Base-by-base conservation (phyloP, 2,888 invertebrate species). In the Idaea dimidiata region DNA sequence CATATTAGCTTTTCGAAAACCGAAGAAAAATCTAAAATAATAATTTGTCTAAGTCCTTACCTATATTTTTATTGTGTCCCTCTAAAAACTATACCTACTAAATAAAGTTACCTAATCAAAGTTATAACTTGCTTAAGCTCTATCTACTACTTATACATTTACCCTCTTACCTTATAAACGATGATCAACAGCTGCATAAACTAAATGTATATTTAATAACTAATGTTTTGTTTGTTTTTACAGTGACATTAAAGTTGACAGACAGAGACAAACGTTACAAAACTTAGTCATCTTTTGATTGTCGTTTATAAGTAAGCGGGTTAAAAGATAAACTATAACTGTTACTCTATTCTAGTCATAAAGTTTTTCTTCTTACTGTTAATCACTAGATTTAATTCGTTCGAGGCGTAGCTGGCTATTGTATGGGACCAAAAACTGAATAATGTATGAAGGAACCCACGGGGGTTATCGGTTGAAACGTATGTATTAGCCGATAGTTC, bases 341-440 rank as follows among this genome's bases (percentile, higher is more conserved):
- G 58, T 65, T 63, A 64, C 61, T 63, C 56, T 67, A 58, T 17
- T 60, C 64, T 70, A 68, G 65, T 54, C 54, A 60, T 63, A 61
- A 54, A 59, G 60, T 59, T 71, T 69, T 57, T 66, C 62, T 62
- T 62, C 69, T 73, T 76, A 77, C 69, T 75, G 69, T 76, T 80
- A 78, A 70, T 75, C 74, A 72, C 72, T 75, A 75, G 75, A 63
- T 63, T 68, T 71, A 68, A 75, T 68, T 73, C 60, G 62, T 66
- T 80, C 74, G 78, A 88, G 91, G 91, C 91, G 90, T 91, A 88
- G 87, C 90, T 89, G 81, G 84, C 82, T 79, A 74, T 74, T 70
- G 75, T 76, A 79, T 84, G 90, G 91, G 91, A 89, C 91, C 90
- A 90, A 91, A 84, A 70, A 78, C 74, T 77, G 75, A 74, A 71